These are phyloP conservation scores for Clarias laeviceps DNA, from an alignment of 2,797 vertebrate genomes.

Conservation along the genomic window DNA sequence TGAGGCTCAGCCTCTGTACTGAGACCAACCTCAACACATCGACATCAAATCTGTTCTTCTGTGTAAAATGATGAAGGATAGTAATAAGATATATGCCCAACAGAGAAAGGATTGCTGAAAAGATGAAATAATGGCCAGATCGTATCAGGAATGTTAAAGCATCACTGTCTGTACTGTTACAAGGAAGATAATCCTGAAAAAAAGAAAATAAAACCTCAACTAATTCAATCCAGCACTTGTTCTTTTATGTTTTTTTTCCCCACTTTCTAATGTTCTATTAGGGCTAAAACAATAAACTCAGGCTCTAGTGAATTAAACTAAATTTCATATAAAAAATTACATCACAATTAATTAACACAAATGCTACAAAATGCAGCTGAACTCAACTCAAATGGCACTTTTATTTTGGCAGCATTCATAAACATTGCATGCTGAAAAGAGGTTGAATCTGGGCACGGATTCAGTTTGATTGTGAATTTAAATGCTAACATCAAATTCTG, in stretches of 20 bases:
- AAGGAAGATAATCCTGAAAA: slow-evolving; percentile 55
- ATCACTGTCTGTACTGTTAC: neutral
- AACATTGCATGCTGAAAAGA: neutral
- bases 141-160: slow-evolving; percentile 56
- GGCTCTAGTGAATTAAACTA: neutral
- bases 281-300: neutral
- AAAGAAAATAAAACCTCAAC: neutral
- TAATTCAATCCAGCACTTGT: neutral
- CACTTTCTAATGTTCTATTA: neutral
- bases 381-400: neutral
- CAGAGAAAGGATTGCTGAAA: slow-evolving; percentile 54
- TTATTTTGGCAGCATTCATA: neutral
- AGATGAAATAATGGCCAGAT: slow-evolving; percentile 56
- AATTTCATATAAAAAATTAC: neutral
- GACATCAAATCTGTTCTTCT: slow-evolving; percentile 54
- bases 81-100: slow-evolving; percentile 60
- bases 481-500: slow-evolving; percentile 27
- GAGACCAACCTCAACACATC: slow-evolving; percentile 40
- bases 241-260: neutral
- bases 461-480: no score
- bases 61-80: slow-evolving; percentile 58
- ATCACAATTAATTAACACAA: neutral
- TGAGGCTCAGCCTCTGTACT: slow-evolving; percentile 23
- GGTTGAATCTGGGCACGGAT: neutral
- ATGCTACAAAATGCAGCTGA: neutral